Evolutionary conservation across 1,140 invertebrate species (phyloP).

Genomic region (Neuroterus valhalla): DNA sequence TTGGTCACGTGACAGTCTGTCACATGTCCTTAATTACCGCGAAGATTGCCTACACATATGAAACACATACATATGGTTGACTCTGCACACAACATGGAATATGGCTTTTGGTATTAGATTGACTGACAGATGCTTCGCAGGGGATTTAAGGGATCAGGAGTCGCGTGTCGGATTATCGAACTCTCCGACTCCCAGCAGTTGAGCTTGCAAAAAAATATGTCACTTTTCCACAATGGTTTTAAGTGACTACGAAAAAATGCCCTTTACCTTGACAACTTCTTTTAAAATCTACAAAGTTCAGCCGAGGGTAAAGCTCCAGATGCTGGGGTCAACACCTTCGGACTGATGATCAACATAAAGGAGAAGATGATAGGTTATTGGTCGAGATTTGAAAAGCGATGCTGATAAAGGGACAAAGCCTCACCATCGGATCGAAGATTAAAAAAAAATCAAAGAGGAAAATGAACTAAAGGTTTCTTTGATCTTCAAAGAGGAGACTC

Average conservation of each 20-base stretch:
- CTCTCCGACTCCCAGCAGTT: conserved; percentile 25
- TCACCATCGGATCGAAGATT: too few species aligned
- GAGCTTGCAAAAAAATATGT: conserved; percentile 11
- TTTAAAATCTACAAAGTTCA: neutral
- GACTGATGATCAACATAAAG: too few species aligned
- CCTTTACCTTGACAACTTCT: conserved; percentile 3
- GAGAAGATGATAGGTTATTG: too few species aligned
- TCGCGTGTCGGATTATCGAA: conserved; percentile 44
- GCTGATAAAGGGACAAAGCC: too few species aligned
- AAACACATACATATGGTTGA: neutral
- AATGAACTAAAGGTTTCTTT: too few species aligned
- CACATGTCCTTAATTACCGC: conserved; percentile 34
- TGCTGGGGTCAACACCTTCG: neutral
- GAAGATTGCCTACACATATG: conserved; percentile 37
- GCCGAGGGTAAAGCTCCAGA: neutral
- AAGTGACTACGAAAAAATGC: neutral
- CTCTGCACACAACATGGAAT: neutral
- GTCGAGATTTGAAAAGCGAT: too few species aligned
- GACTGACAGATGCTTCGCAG: conserved; percentile 49
- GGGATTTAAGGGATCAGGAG: conserved; percentile 46
- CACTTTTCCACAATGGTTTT: neutral
- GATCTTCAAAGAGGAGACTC: too few species aligned
- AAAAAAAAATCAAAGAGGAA: too few species aligned
- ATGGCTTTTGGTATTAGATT: conserved; percentile 26
- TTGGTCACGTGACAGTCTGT: too few species aligned